Evolutionary conservation across 2,113 vertebrate species (phyloP), one percentile per base, ranked within the genome.

Genomic region (Melierax canorus): DNA sequence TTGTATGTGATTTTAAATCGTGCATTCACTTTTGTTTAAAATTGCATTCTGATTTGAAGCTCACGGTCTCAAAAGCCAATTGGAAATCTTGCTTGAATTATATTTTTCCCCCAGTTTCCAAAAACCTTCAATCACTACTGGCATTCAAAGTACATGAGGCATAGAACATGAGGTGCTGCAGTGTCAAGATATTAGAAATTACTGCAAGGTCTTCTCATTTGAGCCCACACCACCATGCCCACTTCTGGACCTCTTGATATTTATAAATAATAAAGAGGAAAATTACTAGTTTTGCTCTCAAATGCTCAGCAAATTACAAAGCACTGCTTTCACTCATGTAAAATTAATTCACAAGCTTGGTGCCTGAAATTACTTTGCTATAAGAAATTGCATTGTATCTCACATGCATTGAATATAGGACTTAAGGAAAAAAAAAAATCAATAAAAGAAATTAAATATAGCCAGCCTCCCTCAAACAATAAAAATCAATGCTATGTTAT

Each of bases 371-470:
- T 96, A 90, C 46, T 97, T 97, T 96, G 39, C 63, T 82, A 63
- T 93, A 95, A 97, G 66, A 97, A 97, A 97, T 95, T 94, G 55
- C 62, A 90, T 95, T 98, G 96, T 95, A 95, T 91, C 96, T 96
- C 79, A 50, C 71, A 96, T 96, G 64, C 78, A 84, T 63, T 95
- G 84, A 97, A 92, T 92, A 98, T 72, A 93, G 36, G 90, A 69
- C 72, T 98, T 97, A 94, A 66, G 82, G 39, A 90, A 94, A 89
- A 88, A 85, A 88, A 88, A 85, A 97, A 92, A 98, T 97, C 92
- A 94, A 96, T 98, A 94, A 96, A 97, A 98, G 50, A 97, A 95
- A 97, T 98, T 98, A 96, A 98, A 98, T 96, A 97, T 95, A 98
- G 83, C 78, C 82, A 96, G 55, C 56, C 62, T 97, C 92, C 64